Base-by-base conservation (phyloP, 2,797 vertebrate species). In the Sternarchorhynchus goeldii region DNA sequence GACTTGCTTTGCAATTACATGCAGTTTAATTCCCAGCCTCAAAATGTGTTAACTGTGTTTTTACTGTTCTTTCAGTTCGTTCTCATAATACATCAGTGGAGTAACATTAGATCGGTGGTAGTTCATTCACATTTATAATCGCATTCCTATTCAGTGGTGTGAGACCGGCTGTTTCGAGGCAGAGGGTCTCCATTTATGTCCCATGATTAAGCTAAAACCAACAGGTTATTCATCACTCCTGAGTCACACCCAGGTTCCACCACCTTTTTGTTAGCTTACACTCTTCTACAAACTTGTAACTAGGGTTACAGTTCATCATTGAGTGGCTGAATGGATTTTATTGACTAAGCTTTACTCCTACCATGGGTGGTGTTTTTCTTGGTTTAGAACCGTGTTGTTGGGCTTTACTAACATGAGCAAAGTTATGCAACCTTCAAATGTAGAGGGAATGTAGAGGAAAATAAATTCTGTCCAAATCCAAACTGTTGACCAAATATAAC, bases 241-340 rank as follows among this genome's bases (percentile, higher is more conserved):
- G 39, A 50, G 45, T 50, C 41, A 12, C 12, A 12, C 45, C 10
- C 62, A 8, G 21, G 20, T 21, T 41, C 20, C 34, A n/a, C 20
- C 8, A 4, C 20, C 5, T 21, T 41, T 66, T 12, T 66, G 8
- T 66, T 39, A 4, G 64, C 5, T 16, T 7, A 36, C 12, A 6
- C 63, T 53, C 7, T 17, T n/a, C 58, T 21, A 17, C 6, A 63
- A 1, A 17, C 16, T 57, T 63, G 34, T 29, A 53, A 25, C 36
- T 20, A 32, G 62, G 29, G 55, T 53, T 73, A 17, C 63, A 64
- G 50, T 29, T 21, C 36, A 64, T 78, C 58, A 73, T 78, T 58
- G 59, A 78, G 67, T 21, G 53, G 41, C 59, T 63, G 16, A 74
- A 73, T 84, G 68, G 36, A 74, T 83, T 83, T 86, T 80, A 62